These are phyloP conservation scores for Alcedo quadribrachys DNA, from an alignment of 2,797 vertebrate species.

Conservation along the genomic window DNA sequence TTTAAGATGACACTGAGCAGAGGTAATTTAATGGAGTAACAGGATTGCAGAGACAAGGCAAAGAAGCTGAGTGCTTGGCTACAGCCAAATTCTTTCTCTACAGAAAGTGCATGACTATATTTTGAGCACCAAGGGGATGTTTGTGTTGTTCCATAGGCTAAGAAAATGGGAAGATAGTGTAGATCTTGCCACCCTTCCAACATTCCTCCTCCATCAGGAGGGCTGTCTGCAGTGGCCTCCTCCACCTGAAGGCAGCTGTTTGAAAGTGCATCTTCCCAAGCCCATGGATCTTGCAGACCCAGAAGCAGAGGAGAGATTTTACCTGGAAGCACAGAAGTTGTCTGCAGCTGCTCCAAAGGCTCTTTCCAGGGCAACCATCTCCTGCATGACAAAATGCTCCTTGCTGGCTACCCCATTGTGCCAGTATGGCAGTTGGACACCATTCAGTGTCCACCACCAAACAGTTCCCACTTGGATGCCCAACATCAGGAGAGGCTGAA, in stretches of 20 bases:
- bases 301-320: not conserved
- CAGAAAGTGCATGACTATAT: not conserved
- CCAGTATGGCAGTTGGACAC: accelerated
- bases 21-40: not conserved
- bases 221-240: not conserved
- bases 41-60: not conserved
- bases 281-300: not conserved
- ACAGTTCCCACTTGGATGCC: not conserved
- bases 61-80: not conserved
- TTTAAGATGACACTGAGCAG: too few relatives aligned
- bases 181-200: not conserved
- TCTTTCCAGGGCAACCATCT: not conserved
- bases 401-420: accelerated
- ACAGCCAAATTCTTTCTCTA: not conserved
- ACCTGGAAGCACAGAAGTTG: not conserved
- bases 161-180: not conserved
- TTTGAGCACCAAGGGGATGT: not conserved
- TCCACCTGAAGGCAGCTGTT: not conserved
- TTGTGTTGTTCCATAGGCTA: not conserved
- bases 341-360: not conserved
- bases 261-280: not conserved
- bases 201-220: not conserved
- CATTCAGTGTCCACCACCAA: not conserved
- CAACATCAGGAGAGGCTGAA: not conserved
- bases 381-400: accelerated